These are phyloP conservation scores for Lytechinus pictus DNA, from an alignment of 35 echinoderm and acorn worm species.

Conservation along the genomic window DNA sequence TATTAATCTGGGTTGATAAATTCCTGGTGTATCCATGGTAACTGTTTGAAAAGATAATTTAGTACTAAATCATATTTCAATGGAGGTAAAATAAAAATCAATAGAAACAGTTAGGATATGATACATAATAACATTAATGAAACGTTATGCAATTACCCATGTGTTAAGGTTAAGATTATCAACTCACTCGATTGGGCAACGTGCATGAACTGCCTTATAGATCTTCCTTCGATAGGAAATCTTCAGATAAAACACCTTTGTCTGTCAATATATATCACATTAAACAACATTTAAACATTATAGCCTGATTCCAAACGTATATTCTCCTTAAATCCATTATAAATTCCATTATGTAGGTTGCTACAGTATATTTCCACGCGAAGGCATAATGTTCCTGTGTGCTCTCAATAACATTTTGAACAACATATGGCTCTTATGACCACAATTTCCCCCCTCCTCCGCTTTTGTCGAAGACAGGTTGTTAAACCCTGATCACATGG, in stretches of 20 bases:
- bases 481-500: background rate
- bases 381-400: background rate
- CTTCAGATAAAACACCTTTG: background rate
- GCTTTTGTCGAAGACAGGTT: background rate
- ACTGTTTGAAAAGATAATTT: no score
- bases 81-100: no score
- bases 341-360: background rate
- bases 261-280: background rate
- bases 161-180: background rate
- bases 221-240: background rate
- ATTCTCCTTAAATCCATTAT: background rate
- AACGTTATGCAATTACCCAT: background rate
- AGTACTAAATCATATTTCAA: no score
- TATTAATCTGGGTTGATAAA: no score
- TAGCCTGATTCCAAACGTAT: background rate
- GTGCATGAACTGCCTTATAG: background rate
- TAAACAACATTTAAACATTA: background rate
- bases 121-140: background rate
- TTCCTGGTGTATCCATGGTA: no score
- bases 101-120: no score
- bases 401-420: background rate
- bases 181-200: background rate
- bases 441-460: background rate
- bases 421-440: background rate
- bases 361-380: background rate